These are phyloP conservation scores for Dasyurus viverrinus DNA, from an alignment of 2,113 vertebrate species.

Conservation along the genomic window DNA sequence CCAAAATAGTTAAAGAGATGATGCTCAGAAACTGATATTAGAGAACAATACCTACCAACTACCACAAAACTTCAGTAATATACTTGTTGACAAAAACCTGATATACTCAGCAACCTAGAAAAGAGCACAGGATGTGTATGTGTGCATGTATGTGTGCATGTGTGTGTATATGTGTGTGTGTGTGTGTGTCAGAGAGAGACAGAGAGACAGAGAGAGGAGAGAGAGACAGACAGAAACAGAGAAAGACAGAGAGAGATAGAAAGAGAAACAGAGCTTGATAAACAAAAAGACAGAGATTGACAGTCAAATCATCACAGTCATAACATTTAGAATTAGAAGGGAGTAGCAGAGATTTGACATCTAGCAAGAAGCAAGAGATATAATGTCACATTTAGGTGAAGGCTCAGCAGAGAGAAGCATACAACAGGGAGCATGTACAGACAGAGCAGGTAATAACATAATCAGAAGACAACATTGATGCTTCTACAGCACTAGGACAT, in stretches of 20 bases:
- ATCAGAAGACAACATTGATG: neutral
- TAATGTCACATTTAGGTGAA: too few species aligned
- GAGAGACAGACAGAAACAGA: rapidly evolving
- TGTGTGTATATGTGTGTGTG: neutral
- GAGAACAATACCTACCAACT: neutral
- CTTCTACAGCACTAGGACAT: neutral
- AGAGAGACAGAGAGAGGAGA: too few species aligned
- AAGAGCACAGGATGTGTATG: neutral
- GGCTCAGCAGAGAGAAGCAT: neutral
- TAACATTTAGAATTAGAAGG: neutral
- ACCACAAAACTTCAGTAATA: neutral
- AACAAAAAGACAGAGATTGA: neutral
- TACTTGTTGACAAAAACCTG: neutral
- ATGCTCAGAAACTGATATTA: neutral
- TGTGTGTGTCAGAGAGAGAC: too few species aligned
- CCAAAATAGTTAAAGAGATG: neutral
- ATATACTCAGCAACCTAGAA: neutral
- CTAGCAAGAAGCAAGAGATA: neutral
- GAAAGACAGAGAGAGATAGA: neutral
- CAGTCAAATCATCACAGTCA: neutral
- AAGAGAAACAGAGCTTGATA: neutral
- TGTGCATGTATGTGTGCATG: too few species aligned
- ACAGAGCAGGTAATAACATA: neutral
- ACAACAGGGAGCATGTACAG: neutral
- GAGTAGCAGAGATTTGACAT: neutral